Conservation (phyloP, 2,797 vertebrate species). For the Spondyliosoma cantharus region DNA sequence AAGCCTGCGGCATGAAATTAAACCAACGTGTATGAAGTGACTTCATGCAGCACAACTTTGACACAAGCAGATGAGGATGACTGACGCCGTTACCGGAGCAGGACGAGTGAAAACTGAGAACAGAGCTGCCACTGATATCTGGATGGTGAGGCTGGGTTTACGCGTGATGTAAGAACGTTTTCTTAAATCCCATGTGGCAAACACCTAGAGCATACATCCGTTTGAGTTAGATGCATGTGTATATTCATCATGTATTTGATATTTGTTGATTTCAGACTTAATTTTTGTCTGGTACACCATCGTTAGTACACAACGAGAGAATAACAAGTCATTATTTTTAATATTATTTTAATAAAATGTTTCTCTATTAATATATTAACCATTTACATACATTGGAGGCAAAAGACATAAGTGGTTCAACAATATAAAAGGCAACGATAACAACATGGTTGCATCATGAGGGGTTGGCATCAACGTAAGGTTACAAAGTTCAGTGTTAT, state of each 20-base stretch:
- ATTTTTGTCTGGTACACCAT: background rate
- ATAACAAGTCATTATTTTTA: background rate
- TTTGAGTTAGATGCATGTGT: background rate
- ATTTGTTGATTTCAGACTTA: background rate
- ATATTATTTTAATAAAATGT: slow-evolving; percentile 67
- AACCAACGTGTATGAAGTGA: slow-evolving; percentile 11
- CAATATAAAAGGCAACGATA: slow-evolving; percentile 70
- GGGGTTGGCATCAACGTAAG: slow-evolving; percentile 61
- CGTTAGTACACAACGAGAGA: background rate
- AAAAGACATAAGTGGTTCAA: slow-evolving; percentile 57
- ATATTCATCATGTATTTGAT: background rate
- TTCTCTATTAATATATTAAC: slow-evolving; percentile 77
- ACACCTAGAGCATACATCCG: background rate
- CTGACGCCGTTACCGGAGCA: slow-evolving; percentile 6
- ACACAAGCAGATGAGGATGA: slow-evolving; percentile 10
- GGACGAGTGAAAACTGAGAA: slow-evolving; percentile 36
- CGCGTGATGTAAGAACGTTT: slow-evolving; percentile 15
- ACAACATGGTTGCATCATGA: slow-evolving; percentile 56
- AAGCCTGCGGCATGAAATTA: slow-evolving; percentile 39
- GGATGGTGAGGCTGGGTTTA: slow-evolving; percentile 11
- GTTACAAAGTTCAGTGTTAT: slow-evolving; percentile 59
- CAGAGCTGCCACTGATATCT: slow-evolving; percentile 24
- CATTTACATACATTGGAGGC: slow-evolving; percentile 69
- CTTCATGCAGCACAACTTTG: background rate
- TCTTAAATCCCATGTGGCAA: background rate